Conservation (phyloP, 1,140 invertebrate species). For the Manduca sexta region DNA sequence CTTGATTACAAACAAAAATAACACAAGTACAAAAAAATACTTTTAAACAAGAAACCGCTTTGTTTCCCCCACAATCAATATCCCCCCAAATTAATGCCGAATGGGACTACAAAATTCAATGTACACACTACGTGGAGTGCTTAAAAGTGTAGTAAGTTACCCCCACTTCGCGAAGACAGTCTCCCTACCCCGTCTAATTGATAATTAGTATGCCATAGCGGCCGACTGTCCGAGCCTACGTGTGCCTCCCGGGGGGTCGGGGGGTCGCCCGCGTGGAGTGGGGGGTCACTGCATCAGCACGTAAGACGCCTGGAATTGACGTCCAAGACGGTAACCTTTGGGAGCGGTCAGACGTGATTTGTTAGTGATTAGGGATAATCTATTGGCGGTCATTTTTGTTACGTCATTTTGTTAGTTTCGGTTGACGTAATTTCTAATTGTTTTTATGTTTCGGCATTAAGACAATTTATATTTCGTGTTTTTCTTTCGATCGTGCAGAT, state of each 20-base stretch:
- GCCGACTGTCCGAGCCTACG: constrained; percentile 38
- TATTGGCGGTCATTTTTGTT: too few species aligned
- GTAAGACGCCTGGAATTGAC: constrained; percentile 29
- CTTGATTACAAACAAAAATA: too few species aligned
- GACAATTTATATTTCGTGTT: too few species aligned
- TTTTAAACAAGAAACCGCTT: background rate
- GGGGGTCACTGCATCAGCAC: constrained; percentile 26
- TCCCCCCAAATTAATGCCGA: background rate
- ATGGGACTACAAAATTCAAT: too few species aligned
- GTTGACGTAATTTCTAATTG: too few species aligned
- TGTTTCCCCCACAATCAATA: background rate
- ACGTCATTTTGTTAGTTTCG: too few species aligned
- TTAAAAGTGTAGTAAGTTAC: background rate
- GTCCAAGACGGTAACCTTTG: constrained; percentile 18
- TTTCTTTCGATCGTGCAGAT: too few species aligned
- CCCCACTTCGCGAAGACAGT: background rate
- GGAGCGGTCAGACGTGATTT: constrained; percentile 16
- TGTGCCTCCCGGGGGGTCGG: constrained; percentile 10
- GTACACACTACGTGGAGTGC: too few species aligned
- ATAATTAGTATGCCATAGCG: constrained; percentile 50
- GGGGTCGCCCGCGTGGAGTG: constrained; percentile 9
- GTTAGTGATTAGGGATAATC: background rate
- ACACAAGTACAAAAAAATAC: background rate
- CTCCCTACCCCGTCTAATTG: constrained; percentile 28
- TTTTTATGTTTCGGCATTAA: too few species aligned